phyloP scores from a whole-genome alignment of 1,140 invertebrate species.

The Sinonovacula constricta region DNA sequence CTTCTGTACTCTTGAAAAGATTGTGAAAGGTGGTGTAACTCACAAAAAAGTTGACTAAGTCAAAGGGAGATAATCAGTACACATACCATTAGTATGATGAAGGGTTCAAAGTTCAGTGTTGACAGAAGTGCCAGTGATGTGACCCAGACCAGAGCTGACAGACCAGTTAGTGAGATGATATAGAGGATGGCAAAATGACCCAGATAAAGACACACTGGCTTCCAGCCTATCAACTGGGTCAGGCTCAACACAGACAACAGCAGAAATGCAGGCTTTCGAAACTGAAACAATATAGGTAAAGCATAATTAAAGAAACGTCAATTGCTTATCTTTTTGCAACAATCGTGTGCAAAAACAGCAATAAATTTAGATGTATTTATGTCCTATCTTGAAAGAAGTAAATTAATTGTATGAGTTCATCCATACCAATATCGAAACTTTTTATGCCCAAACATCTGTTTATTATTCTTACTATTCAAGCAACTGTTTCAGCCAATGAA shows the following conservation, averaged over 20 bases:
- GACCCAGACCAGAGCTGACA: constrained; percentile 53
- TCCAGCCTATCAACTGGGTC: constrained; percentile 57
- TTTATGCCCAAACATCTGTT: background rate
- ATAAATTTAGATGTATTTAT: background rate
- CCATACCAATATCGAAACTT: background rate
- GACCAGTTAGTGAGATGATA: constrained; percentile 28
- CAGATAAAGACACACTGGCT: constrained; percentile 50
- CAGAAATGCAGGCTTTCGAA: constrained; percentile 46
- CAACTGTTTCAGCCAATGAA: too few relatives aligned
- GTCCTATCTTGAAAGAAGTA: background rate
- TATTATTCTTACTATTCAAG: background rate
- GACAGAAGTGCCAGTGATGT: constrained; percentile 54
- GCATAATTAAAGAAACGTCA: background rate
- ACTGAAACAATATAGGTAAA: constrained; percentile 48
- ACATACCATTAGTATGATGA: constrained; percentile 56
- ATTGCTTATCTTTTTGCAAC: background rate
- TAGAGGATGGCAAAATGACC: constrained; percentile 59
- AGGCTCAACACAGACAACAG: constrained; percentile 47
- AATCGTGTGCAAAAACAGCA: background rate
- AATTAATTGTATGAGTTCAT: background rate
- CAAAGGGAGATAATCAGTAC: background rate
- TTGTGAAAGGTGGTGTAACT: too few relatives aligned
- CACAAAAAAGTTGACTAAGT: background rate
- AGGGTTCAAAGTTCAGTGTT: constrained; percentile 59
- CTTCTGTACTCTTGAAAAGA: too few relatives aligned